A percentile compares a stretch with the other conserved stretches of the same genome.
These are phyloP conservation scores for Drosophila meridiana DNA, from an alignment of 2,888 invertebrate species.

Conservation along the genomic window DNA sequence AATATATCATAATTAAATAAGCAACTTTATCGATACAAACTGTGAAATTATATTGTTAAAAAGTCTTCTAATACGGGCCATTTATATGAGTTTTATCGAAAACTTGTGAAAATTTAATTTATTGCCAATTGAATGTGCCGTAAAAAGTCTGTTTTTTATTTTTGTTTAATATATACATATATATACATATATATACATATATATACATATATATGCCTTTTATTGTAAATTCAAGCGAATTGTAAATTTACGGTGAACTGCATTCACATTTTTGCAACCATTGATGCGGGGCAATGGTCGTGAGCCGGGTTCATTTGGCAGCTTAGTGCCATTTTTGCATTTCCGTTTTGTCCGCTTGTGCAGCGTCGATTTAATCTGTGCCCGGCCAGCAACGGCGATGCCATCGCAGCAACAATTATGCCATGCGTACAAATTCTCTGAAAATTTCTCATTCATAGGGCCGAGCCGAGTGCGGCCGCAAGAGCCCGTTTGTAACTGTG, in stretches of 20 bases:
- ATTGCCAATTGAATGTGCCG: slow-evolving; percentile 1
- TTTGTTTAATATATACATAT: not conserved
- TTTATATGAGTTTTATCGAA: slow-evolving; percentile 19
- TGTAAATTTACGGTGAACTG: slow-evolving; percentile 63
- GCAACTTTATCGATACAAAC: too few species aligned
- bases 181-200: not conserved
- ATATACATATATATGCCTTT: not conserved
- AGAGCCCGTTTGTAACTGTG: slow-evolving; percentile 37
- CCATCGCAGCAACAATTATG: slow-evolving; percentile 69
- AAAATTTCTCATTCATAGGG: slow-evolving; percentile 68
- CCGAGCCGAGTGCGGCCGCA: slow-evolving; percentile 41
- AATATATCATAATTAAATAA: too few species aligned
- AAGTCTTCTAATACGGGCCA: slow-evolving; percentile 16
- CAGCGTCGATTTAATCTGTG: slow-evolving; percentile 66
- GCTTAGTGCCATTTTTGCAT: slow-evolving; percentile 54
- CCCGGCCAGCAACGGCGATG: slow-evolving; percentile 54
- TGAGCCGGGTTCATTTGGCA: slow-evolving; percentile 59
- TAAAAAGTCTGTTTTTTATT: not conserved
- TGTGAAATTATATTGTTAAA: slow-evolving; percentile 12
- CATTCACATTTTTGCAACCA: slow-evolving; percentile 49
- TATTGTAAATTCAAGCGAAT: slow-evolving; percentile 28
- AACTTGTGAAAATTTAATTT: slow-evolving; percentile 32
- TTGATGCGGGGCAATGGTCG: slow-evolving; percentile 41
- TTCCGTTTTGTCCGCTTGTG: slow-evolving; percentile 49
- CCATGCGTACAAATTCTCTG: slow-evolving; percentile 67